Conservation (phyloP, 2,888 invertebrate species). For the Scaptomyza parva region DNA sequence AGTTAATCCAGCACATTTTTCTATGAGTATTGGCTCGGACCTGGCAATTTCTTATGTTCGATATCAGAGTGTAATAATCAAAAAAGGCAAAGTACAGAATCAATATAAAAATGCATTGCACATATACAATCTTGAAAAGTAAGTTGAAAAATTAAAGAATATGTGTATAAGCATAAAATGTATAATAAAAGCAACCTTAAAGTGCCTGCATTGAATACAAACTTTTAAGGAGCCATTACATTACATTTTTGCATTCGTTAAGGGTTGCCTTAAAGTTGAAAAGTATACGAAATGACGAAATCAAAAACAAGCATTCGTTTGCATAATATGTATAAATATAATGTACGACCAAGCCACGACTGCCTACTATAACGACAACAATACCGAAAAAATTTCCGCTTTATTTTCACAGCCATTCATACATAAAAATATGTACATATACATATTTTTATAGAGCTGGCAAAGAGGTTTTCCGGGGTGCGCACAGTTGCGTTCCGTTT, state of each 20-base stretch:
- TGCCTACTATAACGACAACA: conserved; percentile 38
- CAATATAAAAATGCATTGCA: too few species aligned
- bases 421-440: conserved; percentile 39
- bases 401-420: conserved; percentile 38
- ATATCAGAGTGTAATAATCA: too few species aligned
- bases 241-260: conserved; percentile 14
- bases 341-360: conserved; percentile 30
- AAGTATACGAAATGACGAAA: conserved; percentile 49
- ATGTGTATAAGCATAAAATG: neutral
- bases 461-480: conserved; percentile 31
- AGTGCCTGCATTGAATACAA: neutral
- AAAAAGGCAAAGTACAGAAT: too few species aligned
- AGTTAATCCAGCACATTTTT: too few species aligned
- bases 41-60: too few species aligned
- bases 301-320: conserved; percentile 74
- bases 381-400: conserved; percentile 24
- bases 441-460: conserved; percentile 29
- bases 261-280: conserved; percentile 24
- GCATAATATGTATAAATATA: conserved; percentile 60
- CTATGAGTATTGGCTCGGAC: too few species aligned
- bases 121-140: neutral
- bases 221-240: neutral
- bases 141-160: neutral
- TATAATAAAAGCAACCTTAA: conserved; percentile 1
- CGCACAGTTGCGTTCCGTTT: conserved; percentile 39